Evolutionary conservation across 30 jellyfish, hydroid and myxozoan genomes (phyloP), one percentile per base, ranked within the genome.

Genomic region (Turritopsis rubra): DNA sequence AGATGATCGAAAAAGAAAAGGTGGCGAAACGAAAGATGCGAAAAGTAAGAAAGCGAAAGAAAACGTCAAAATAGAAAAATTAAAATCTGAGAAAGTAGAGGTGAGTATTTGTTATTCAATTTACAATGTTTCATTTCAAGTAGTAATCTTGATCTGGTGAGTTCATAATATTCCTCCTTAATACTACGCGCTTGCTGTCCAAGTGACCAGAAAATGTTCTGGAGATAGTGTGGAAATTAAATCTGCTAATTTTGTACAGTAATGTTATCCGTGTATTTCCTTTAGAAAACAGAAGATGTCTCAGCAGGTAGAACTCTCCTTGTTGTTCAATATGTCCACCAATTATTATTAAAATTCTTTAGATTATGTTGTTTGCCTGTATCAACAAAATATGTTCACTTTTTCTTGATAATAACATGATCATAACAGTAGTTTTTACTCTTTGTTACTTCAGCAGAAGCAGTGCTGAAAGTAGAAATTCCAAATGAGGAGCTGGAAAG

Each of bases 401-500:
- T n/a, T n/a, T n/a, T n/a, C n/a, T n/a, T n/a, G n/a, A n/a, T n/a
- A n/a, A n/a, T n/a, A n/a, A n/a, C n/a, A n/a, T n/a, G n/a, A n/a
- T n/a, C n/a, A n/a, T n/a, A n/a, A n/a, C n/a, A n/a, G n/a, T n/a
- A n/a, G 31, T 66, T 79, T 60, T 79, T 29, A 52, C 72, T 84
- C 75, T 1, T n/a, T 78, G 19, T 66, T 76, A 52, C 60, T 41
- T 41, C 13, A 41, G 60, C 60, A 3, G 85, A 82, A 30, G 65
- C 73, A 41, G 52, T 80, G 13, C 85, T 83, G 3, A 90, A 90
- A 70, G 88, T 82, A 21, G 93, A 86, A 28, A 82, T 72, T 66
- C 77, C 82, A 28, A 81, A 83, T 24, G 96, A 90, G 52, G 89
- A 90, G 80, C 60, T 41, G 60, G 92, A 85, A 72, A 94, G 75